A percentile compares a stretch with the other conserved stretches of the same genome.
phyloP scores from a whole-genome alignment of 2,888 invertebrate genomes.

The Hydroisotoma schaefferi region DNA sequence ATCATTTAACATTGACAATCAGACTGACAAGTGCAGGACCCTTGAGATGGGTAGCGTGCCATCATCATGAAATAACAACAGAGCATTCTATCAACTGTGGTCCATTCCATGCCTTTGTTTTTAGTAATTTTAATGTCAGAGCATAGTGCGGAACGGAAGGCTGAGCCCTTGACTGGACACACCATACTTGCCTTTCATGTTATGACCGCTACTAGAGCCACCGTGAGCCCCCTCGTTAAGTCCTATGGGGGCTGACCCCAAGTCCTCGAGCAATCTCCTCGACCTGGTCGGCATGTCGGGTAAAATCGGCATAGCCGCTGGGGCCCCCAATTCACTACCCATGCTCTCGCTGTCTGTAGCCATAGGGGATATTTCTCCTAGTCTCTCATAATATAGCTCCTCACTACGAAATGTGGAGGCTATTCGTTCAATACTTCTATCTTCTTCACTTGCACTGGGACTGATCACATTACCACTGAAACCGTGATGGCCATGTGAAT shows the following conservation, averaged over 20 bases:
- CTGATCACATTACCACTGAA: conserved; percentile 31
- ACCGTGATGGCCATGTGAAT: conserved; percentile 24
- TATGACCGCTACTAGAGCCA: conserved; percentile 25
- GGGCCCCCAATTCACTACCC: conserved; percentile 51
- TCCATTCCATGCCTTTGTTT: conserved; percentile 33
- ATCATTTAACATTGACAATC: conserved; percentile 5
- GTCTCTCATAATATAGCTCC: conserved; percentile 53
- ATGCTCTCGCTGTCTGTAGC: conserved; percentile 52
- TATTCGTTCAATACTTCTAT: conserved; percentile 55
- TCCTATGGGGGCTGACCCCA: conserved; percentile 50
- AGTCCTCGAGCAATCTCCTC: conserved; percentile 56
- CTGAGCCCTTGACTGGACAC: conserved; percentile 46
- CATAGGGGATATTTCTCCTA: conserved; percentile 54
- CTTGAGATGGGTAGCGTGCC: conserved; percentile 2
- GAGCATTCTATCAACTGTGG: conserved; percentile 21
- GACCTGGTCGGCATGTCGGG: conserved; percentile 60
- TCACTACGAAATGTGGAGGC: conserved; percentile 55
- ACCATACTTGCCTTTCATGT: conserved; percentile 49
- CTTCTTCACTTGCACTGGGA: conserved; percentile 52
- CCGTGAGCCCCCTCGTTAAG: conserved; percentile 35
- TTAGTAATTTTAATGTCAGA: conserved; percentile 48
- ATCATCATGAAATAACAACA: conserved; percentile 6
- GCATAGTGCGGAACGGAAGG: conserved; percentile 49
- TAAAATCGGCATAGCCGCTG: conserved; percentile 59
- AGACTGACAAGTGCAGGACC: conserved; percentile 5